Base-by-base conservation (phyloP, 2,888 invertebrate species). In the Pachliopta kotzebuea region DNA sequence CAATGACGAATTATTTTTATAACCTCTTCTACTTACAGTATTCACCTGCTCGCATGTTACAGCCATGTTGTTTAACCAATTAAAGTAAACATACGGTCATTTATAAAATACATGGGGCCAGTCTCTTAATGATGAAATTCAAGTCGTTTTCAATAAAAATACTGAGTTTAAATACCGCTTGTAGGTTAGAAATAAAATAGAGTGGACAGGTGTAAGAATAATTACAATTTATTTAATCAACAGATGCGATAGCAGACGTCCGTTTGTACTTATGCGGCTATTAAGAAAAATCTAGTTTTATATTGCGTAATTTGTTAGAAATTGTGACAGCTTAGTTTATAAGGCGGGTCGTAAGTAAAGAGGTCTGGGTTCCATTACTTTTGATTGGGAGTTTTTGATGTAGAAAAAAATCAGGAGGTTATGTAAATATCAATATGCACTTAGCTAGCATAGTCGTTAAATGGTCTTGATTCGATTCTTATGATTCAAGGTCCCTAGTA, bases 171-270 rank as follows among this genome's bases (percentile, higher is more conserved):
- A 23, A 17, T 45, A n/a, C 18, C 45, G 3, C n/a, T 52, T 6
- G 21, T 11, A 20, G 29, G 24, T 54, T 61, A 29, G 61, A 61
- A 67, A 64, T 63, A 60, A 67, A 60, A 56, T 61, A 60, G 62
- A 67, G 58, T 45, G 57, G 68, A 81, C 89, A 90, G 89, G 88
- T 89, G 89, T 76, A 73, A 70, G 37, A 71, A 68, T 83, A 81
- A 86, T 86, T 84, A 79, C 77, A n/a, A n/a, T 58, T 29, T 31
- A 62, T 58, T 45, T 59, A 78, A 78, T 81, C 78, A 81, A 77
- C 88, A 88, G 85, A 82, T 88, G 88, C 81, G 70, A 74, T 75
- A 76, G 76, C 83, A 80, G 81, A 75, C 76, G 78, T 76, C 72
- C 11, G 11, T n/a, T 52, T 21, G 1, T 1, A 21, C 7, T n/a